Evolutionary conservation across 1,140 invertebrate genomes (phyloP), one percentile per base, ranked within the genome.

Genomic region (Drosophila littoralis): DNA sequence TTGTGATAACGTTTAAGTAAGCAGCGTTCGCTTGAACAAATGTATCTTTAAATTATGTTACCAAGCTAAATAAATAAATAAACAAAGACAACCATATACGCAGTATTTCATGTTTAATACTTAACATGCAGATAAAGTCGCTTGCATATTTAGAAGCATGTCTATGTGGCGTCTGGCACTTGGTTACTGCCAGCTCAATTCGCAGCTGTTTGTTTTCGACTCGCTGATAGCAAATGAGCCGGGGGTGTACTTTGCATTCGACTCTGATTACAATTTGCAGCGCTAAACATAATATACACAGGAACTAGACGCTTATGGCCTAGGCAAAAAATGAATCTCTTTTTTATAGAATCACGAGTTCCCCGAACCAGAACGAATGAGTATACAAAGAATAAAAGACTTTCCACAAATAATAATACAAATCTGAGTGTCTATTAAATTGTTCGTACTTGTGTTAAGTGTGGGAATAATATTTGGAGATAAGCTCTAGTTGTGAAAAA

Each of bases 1-100:
- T 89, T 89, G 84, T 88, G 84, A 88, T 88, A 88, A 75, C 50
- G 85, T 80, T 84, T 88, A 86, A 81, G 82, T 81, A 73, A 89
- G 80, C 83, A 57, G 65, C 76, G 66, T 77, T 83, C 75, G 52
- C 75, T 69, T 74, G 64, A 77, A 74, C 75, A 83, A 88, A 74
- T 83, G 66, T 86, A 83, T 83, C 83, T 88, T 73, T 81, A 88
- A 78, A 75, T 70, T 72, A 88, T 63, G 60, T 84, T 88, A 88
- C 81, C 64, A 50, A 79, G 60, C 36, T 83, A 75, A 88, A 81
- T 78, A 79, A 86, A 88, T 67, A 88, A 81, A 76, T 38, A 81
- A 81, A 80, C 54, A 72, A 68, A 67, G 65, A 63, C 42, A 68
- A 85, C 51, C 52, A 72, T 38, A 54, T 66, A 55, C 43, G 45